phyloP scores from a whole-genome alignment of 2,113 vertebrate species.

The Chelonoidis abingdonii region DNA sequence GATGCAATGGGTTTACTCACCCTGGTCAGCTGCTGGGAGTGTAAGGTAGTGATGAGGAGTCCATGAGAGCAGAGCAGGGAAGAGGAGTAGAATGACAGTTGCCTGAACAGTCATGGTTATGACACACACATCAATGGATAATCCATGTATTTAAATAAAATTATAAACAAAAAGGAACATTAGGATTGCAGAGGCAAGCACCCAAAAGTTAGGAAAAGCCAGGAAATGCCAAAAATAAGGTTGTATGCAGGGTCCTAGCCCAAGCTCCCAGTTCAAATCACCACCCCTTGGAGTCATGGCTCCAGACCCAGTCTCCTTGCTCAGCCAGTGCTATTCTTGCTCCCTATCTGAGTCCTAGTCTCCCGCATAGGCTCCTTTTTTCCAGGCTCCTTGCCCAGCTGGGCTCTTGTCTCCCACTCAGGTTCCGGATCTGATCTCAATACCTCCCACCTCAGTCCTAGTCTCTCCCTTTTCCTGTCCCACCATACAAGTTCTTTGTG shows the following conservation, averaged over 20 bases:
- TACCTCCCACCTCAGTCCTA: not conserved
- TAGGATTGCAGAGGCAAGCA: not conserved
- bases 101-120: not conserved
- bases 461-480: not conserved
- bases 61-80: not conserved
- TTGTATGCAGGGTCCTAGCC: too few species aligned
- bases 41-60: not conserved
- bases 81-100: not conserved
- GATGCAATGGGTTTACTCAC: slow-evolving; percentile 58
- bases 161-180: not conserved
- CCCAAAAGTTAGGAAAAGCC: not conserved
- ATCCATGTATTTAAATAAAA: too few species aligned
- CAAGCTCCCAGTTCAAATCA: too few species aligned
- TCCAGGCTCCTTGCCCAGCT: not conserved
- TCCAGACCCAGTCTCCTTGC: not conserved
- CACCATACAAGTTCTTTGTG: too few species aligned
- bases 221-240: too few species aligned
- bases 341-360: not conserved
- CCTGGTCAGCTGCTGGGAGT: slow-evolving; percentile 43
- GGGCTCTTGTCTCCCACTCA: not conserved
- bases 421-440: not conserved
- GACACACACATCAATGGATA: not conserved
- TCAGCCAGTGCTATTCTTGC: not conserved
- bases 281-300: too few species aligned
- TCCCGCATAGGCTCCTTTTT: not conserved